Conservation (phyloP, 1,140 invertebrate species). For the Protaetia brevitarsis region DNA sequence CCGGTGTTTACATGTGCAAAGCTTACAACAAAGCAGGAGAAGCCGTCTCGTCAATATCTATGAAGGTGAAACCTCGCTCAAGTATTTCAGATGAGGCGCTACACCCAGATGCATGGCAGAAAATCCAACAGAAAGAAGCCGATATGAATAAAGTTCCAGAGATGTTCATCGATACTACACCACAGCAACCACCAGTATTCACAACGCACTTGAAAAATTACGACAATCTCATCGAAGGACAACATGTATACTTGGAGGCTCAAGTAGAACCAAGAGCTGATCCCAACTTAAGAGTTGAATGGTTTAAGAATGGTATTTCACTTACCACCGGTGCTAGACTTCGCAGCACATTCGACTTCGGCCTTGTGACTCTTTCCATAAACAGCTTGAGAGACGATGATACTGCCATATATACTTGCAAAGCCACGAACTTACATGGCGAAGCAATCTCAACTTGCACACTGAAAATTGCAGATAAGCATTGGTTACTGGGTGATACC, state of each 20-base stretch:
- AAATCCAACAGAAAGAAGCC: slow-evolving; percentile 84
- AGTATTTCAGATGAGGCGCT: slow-evolving; percentile 76
- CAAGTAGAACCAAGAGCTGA: slow-evolving; percentile 95
- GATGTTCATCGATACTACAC: slow-evolving; percentile 76
- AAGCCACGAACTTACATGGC: slow-evolving; percentile 84
- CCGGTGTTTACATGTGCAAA: slow-evolving; percentile 90
- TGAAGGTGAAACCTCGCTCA: slow-evolving; percentile 80
- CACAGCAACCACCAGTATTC: slow-evolving; percentile 84
- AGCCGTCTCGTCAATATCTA: slow-evolving; percentile 82
- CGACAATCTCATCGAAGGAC: slow-evolving; percentile 82
- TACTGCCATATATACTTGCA: slow-evolving; percentile 91
- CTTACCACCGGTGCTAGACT: slow-evolving; percentile 80
- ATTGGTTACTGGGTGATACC: slow-evolving; percentile 83
- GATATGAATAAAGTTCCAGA: slow-evolving; percentile 84
- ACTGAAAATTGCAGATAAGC: slow-evolving; percentile 83
- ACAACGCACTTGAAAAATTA: slow-evolving; percentile 85
- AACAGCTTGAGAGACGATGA: slow-evolving; percentile 83
- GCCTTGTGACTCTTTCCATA: slow-evolving; percentile 87
- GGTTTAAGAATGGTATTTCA: slow-evolving; percentile 90
- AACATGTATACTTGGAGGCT: slow-evolving; percentile 90
- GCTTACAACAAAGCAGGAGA: slow-evolving; percentile 88
- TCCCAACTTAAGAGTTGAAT: slow-evolving; percentile 85
- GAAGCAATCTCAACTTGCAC: slow-evolving; percentile 90
- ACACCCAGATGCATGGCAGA: slow-evolving; percentile 84
- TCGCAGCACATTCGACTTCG: slow-evolving; percentile 90